phyloP scores from a whole-genome alignment of 2,797 vertebrate genomes.

The Cercopithecus hamlyni region DNA sequence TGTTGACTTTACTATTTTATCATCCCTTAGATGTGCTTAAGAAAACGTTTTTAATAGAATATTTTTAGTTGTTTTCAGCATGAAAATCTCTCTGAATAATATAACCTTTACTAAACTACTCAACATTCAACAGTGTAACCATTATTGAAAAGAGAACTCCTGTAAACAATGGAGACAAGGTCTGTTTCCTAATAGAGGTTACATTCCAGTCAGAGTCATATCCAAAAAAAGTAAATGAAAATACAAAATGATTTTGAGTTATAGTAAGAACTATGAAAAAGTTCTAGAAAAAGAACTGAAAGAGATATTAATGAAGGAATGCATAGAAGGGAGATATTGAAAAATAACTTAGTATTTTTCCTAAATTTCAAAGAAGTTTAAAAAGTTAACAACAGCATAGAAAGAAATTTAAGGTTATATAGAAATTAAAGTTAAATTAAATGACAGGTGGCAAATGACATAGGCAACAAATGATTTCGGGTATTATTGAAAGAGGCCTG shows the following conservation, averaged over 20 bases:
- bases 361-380: not conserved
- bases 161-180: not conserved
- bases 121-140: not conserved
- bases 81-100: conserved; percentile 25
- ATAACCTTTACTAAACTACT: conserved; percentile 26
- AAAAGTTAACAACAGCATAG: not conserved
- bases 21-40: not conserved
- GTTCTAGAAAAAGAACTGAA: not conserved
- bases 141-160: not conserved
- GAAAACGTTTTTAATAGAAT: not conserved
- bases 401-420: not conserved
- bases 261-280: not conserved
- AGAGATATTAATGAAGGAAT: not conserved
- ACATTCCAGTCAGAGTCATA: not conserved
- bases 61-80: not conserved
- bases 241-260: not conserved
- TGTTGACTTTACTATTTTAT: not conserved
- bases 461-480: not conserved
- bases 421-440: conserved; percentile 1
- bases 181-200: not conserved
- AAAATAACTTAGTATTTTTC: not conserved
- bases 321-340: not conserved
- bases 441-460: not conserved
- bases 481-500: not conserved
- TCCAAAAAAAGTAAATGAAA: not conserved